Evolutionary conservation across 2,797 vertebrate genomes (phyloP), one percentile per base, ranked within the genome.

Genomic region (Cynodonichthys magdalenae): DNA sequence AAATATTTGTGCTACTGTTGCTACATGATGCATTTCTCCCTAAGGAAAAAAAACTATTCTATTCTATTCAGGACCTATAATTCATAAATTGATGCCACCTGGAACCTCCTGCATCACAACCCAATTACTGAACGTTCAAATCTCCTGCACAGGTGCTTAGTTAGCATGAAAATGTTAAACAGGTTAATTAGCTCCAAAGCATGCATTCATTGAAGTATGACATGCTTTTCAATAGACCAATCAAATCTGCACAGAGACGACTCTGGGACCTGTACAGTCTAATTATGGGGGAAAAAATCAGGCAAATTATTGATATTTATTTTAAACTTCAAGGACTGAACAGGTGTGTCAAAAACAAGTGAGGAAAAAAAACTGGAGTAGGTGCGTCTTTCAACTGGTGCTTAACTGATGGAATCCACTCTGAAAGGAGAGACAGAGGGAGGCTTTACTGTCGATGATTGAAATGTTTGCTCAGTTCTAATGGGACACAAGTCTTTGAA

Each of bases 101-200:
- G 42, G 5, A 56, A 15, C 20, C 63, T 41, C 39, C 31, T 59
- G 28, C 9, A 42, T 49, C 42, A 41, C 6, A 52, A 8, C 29
- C 5, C 29, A 15, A 28, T 54, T 31, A 44, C 48, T 24, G 14
- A 66, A 36, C 45, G 48, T 12, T 42, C 19, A 66, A 31, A 15
- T 28, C 34, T n/a, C 11, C 18, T 17, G 46, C 5, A 44, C 1
- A 6, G 52, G 39, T 47, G 0, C 39, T 53, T 49, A 63, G 19
- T 46, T 44, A 6, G 44, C 17, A 7, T 31, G 41, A 46, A 50
- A 54, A 52, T 62, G 31, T 62, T 55, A 28, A 42, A 64, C 36
- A 5, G 27, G 18, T 45, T 59, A 1, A 74, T 55, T 69, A 42
- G 19, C 28, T 36, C 4, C 48, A 10, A 63, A 55, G 2, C 34